These are phyloP conservation scores for Vanessa cardui DNA, from an alignment of 2,888 invertebrate genomes.

Conservation along the genomic window DNA sequence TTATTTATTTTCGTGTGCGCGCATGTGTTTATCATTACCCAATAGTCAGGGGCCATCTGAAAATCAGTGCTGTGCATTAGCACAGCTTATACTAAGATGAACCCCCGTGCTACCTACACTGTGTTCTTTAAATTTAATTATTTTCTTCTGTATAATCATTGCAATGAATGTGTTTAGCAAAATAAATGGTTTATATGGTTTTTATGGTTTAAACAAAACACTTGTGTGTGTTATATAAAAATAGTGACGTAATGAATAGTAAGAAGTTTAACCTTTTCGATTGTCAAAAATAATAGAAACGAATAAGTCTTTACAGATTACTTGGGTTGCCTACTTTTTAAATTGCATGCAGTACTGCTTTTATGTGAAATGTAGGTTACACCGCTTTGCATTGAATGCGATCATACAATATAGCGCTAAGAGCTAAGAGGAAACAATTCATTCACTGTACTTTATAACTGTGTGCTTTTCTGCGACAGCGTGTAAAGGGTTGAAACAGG, in stretches of 20 bases:
- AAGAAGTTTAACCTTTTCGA: constrained; percentile 14
- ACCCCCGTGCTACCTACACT: too few species aligned
- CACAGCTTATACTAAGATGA: too few species aligned
- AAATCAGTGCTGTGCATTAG: too few species aligned
- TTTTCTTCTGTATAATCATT: too few species aligned
- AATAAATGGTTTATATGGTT: too few species aligned
- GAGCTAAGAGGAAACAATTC: constrained; percentile 38
- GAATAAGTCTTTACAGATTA: constrained; percentile 32
- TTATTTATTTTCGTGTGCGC: too few species aligned
- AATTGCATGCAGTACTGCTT: constrained; percentile 35
- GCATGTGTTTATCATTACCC: too few species aligned
- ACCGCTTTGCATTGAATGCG: constrained; percentile 38
- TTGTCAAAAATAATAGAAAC: constrained; percentile 30
- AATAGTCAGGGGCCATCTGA: too few species aligned
- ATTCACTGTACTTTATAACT: constrained; percentile 34
- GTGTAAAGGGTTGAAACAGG: neutral
- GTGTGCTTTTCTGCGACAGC: constrained; percentile 23
- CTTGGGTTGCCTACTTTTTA: constrained; percentile 31
- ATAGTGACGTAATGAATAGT: neutral
- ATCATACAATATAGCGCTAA: constrained; percentile 39
- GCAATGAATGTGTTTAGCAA: too few species aligned
- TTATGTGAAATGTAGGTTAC: constrained; percentile 43
- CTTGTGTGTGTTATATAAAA: too few species aligned
- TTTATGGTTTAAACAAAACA: too few species aligned
- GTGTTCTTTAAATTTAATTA: too few species aligned